These are phyloP conservation scores for Adelognathus sp. DNA, from an alignment of 2,888 invertebrate species.

Conservation along the genomic window DNA sequence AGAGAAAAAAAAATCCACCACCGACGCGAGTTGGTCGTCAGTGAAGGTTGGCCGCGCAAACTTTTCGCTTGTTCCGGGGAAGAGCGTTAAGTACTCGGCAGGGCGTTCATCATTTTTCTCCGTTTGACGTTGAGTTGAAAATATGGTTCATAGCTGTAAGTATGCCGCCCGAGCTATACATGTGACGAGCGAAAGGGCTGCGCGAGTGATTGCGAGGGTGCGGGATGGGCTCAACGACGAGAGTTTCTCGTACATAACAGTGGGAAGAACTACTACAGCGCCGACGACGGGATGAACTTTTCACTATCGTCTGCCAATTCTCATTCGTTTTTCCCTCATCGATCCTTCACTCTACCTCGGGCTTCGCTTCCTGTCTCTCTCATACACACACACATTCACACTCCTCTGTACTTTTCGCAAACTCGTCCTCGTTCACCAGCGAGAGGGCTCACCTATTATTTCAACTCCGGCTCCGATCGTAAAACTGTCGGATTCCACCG, in stretches of 20 bases:
- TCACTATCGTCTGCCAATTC: constrained; percentile 44
- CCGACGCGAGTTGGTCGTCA: not conserved
- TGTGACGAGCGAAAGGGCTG: not conserved
- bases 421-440: constrained; percentile 34
- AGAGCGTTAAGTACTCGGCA: constrained; percentile 16
- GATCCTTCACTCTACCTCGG: constrained; percentile 17
- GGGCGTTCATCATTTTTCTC: constrained; percentile 36
- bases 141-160: not conserved
- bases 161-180: not conserved
- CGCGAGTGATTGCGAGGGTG: not conserved
- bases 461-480: constrained; percentile 51
- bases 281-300: constrained; percentile 47
- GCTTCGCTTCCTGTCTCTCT: not conserved
- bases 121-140: constrained; percentile 39
- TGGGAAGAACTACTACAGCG: not conserved
- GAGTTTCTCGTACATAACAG: not conserved
- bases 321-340: constrained; percentile 35
- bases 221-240: too few species aligned
- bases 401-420: not conserved
- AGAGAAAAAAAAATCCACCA: not conserved
- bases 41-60: not conserved
- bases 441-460: constrained; percentile 53
- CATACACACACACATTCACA: not conserved
- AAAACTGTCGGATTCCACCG: constrained; percentile 57
- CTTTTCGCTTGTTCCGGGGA: constrained; percentile 8